These are phyloP conservation scores for Saguinus imperator DNA, from an alignment of 2,113 vertebrate genomes.

Conservation along the genomic window DNA sequence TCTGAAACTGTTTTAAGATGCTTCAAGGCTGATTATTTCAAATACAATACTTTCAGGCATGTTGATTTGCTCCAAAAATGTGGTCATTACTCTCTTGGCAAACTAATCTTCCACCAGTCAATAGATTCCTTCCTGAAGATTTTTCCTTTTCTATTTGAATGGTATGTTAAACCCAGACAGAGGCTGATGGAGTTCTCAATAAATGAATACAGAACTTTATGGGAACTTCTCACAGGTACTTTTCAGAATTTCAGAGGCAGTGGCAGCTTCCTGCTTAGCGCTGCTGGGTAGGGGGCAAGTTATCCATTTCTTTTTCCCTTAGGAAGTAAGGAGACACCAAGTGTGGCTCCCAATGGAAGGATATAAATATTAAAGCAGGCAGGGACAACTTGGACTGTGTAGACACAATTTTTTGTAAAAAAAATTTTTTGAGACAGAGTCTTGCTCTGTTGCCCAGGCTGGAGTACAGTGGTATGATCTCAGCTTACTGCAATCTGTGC, in stretches of 20 bases:
- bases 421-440: too few species aligned
- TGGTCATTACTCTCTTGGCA: not conserved
- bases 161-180: not conserved
- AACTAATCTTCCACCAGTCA: not conserved
- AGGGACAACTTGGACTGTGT: not conserved
- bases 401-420: not conserved
- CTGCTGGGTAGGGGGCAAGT: not conserved
- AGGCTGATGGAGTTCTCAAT: not conserved
- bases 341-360: not conserved
- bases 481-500: too few species aligned
- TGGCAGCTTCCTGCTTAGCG: not conserved
- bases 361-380: fast-evolving
- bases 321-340: not conserved
- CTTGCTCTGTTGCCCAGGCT: too few species aligned
- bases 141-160: not conserved
- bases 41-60: not conserved
- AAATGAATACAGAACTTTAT: not conserved
- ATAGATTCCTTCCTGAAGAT: not conserved
- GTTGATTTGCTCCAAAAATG: not conserved
- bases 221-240: not conserved
- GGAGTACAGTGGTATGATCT: too few species aligned
- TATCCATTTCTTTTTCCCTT: not conserved
- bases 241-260: not conserved
- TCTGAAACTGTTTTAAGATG: constrained; percentile 10
- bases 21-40: not conserved